phyloP scores from a whole-genome alignment of 2,113 vertebrate species.

The Forbesichthys agassizii region DNA sequence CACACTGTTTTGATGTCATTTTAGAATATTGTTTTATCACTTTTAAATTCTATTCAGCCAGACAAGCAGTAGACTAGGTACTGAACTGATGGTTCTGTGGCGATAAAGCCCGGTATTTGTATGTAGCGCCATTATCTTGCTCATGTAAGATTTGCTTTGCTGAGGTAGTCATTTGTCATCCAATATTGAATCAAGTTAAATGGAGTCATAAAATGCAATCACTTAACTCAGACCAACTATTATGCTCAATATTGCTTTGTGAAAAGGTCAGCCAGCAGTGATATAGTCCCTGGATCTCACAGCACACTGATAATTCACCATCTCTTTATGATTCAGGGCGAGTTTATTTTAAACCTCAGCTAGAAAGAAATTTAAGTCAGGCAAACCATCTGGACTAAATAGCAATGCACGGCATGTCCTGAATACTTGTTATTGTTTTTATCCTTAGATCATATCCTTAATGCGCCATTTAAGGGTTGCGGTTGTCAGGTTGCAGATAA shows the following conservation, averaged over 20 bases:
- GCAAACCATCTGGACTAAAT: constrained; percentile 41
- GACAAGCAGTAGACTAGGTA: constrained; percentile 43
- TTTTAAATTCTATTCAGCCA: constrained; percentile 63
- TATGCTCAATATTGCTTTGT: constrained; percentile 65
- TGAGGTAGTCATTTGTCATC: constrained; percentile 62
- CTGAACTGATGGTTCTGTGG: constrained; percentile 57
- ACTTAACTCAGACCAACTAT: constrained; percentile 60
- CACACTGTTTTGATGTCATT: no score
- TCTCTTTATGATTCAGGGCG: constrained; percentile 44
- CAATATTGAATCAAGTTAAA: constrained; percentile 66
- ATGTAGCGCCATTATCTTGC: constrained; percentile 38
- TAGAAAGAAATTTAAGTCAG: constrained; percentile 11
- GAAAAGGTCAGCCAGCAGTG: constrained; percentile 60
- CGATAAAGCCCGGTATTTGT: constrained; percentile 50
- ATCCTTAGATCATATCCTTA: constrained; percentile 51
- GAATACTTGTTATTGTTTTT: constrained; percentile 52
- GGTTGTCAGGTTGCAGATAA: constrained; percentile 58
- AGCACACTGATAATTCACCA: constrained; percentile 41
- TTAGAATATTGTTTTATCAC: constrained; percentile 27
- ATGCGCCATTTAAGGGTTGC: constrained; percentile 51
- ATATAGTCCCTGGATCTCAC: constrained; percentile 42
- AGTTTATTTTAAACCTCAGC: constrained; percentile 36
- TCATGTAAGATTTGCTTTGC: constrained; percentile 50
- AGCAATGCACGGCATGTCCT: constrained; percentile 26
- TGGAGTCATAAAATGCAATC: constrained; percentile 69